Evolutionary conservation across 2,888 invertebrate species (phyloP).

Genomic region (Resseliella maxima): DNA sequence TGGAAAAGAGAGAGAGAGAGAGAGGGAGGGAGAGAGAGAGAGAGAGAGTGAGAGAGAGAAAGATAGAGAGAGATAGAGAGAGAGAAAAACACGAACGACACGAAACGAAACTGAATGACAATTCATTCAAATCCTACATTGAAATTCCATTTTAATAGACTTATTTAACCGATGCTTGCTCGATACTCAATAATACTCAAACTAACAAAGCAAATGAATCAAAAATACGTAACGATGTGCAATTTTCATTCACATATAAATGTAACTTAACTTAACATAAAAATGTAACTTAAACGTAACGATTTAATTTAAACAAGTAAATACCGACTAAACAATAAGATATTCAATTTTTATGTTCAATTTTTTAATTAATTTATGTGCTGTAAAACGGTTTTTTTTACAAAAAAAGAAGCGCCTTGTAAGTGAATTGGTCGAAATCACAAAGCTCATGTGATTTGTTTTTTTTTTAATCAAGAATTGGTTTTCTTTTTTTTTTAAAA

Average conservation of each 20-base stretch:
- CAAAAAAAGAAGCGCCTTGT: background rate
- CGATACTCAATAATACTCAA: constrained; percentile 8
- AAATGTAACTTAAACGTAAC: too few species aligned
- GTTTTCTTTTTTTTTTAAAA: background rate
- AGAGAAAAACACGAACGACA: too few species aligned
- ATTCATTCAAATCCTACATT: background rate
- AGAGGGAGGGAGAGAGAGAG: too few species aligned
- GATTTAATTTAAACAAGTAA: background rate
- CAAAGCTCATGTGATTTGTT: constrained; percentile 14
- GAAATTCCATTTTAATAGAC: background rate
- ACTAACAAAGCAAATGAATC: background rate
- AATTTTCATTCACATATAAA: background rate
- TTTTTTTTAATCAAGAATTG: constrained; percentile 6
- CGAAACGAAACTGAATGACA: background rate
- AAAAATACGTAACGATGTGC: background rate
- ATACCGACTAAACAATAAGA: constrained; percentile 1
- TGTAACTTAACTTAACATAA: too few species aligned
- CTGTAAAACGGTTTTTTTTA: background rate
- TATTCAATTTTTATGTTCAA: constrained; percentile 31
- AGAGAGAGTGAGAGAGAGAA: too few species aligned
- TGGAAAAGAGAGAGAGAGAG: too few species aligned
- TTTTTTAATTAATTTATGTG: constrained; percentile 37
- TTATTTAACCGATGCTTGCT: background rate
- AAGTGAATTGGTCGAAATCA: constrained; percentile 12
- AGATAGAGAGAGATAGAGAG: too few species aligned